Percentiles rank a stretch among this genome's conserved stretches.
These are phyloP conservation scores for Acanthosepion pharaonis DNA, from an alignment of 2,888 invertebrate genomes.

Conservation along the genomic window DNA sequence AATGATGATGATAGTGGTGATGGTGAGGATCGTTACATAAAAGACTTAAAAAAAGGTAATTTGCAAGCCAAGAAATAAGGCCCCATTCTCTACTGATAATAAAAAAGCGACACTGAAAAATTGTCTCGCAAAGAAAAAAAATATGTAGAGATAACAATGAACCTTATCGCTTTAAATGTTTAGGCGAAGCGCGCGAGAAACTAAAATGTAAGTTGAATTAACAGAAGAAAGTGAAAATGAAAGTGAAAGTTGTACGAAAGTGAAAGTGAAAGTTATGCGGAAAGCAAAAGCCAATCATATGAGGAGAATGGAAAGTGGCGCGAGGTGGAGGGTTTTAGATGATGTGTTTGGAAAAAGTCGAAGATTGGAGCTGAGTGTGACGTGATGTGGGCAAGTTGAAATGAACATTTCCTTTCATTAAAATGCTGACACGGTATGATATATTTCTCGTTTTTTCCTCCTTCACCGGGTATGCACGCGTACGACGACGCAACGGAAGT, in stretches of 20 bases:
- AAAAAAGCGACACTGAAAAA: not conserved
- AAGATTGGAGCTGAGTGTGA: not conserved
- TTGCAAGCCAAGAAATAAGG: not conserved
- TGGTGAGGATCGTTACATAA: not conserved
- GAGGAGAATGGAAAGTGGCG: not conserved
- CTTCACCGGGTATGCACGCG: not conserved
- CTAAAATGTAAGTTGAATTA: not conserved
- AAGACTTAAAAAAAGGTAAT: not conserved
- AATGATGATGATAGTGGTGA: not conserved
- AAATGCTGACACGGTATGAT: not conserved
- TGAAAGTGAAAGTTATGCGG: not conserved
- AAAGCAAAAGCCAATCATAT: not conserved
- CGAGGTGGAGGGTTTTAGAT: not conserved
- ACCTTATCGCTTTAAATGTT: not conserved
- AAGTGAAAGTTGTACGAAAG: not conserved
- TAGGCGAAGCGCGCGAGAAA: not conserved
- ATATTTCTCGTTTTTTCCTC: not conserved
- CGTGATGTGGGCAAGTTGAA: not conserved
- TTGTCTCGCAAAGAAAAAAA: not conserved
- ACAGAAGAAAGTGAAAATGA: not conserved
- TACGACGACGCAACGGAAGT: not conserved
- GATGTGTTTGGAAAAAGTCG: not conserved
- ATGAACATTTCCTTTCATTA: not conserved
- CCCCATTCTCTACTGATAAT: not conserved
- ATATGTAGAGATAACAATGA: not conserved